These are phyloP conservation scores for Marisa cornuarietis DNA, from an alignment of 1,140 invertebrate genomes.

Conservation along the genomic window DNA sequence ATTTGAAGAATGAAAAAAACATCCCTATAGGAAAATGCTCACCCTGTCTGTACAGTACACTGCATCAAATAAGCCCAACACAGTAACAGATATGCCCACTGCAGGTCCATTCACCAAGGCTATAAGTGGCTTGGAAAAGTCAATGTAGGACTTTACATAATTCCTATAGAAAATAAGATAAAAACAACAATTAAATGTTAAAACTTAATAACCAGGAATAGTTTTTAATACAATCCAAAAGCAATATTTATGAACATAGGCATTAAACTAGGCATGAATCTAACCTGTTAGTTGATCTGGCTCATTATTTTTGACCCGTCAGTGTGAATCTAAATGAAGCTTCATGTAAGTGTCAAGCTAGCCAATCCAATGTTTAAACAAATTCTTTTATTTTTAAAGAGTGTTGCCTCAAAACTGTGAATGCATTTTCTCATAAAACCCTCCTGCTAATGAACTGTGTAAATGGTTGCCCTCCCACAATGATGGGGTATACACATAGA, in stretches of 20 bases:
- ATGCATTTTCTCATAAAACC: too few relatives aligned
- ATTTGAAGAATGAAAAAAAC: neutral
- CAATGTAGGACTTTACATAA: conserved; percentile 83
- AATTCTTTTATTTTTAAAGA: neutral
- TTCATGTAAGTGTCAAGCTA: too few relatives aligned
- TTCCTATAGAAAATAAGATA: conserved; percentile 68
- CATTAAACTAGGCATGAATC: too few relatives aligned
- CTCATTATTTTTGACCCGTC: too few relatives aligned
- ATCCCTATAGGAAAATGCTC: neutral
- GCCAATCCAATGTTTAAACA: too few relatives aligned
- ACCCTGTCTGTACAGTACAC: conserved; percentile 45
- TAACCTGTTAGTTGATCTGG: neutral
- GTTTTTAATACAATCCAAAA: neutral
- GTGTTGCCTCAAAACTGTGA: neutral
- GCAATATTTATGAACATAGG: too few relatives aligned
- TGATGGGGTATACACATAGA: too few relatives aligned
- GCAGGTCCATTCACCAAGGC: conserved; percentile 92
- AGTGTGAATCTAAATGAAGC: too few relatives aligned
- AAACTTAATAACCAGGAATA: neutral
- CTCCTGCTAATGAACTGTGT: too few relatives aligned
- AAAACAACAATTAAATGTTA: too few relatives aligned
- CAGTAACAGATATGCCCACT: conserved; percentile 88
- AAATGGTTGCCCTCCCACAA: too few relatives aligned
- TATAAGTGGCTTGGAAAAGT: conserved; percentile 88
- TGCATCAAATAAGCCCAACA: conserved; percentile 85